Percentiles rank a stretch among this genome's conserved stretches.
These are phyloP conservation scores for Ctenopoma kingsleyae DNA, from an alignment of 2,797 vertebrate species.

Conservation along the genomic window DNA sequence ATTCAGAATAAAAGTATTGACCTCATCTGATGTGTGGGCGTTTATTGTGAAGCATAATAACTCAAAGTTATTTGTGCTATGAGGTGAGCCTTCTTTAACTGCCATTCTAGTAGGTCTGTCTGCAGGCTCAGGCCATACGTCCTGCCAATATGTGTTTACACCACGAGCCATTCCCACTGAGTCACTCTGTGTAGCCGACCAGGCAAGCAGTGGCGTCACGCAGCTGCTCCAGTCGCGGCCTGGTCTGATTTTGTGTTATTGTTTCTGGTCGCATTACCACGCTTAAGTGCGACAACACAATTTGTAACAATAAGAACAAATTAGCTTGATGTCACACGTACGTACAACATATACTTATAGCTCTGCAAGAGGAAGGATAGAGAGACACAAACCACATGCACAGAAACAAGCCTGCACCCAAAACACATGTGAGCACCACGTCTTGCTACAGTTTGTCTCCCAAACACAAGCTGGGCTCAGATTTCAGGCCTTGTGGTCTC, in stretches of 20 bases:
- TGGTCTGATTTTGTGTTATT: conserved; percentile 68
- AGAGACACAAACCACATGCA: conserved; percentile 28
- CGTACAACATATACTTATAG: conserved; percentile 58
- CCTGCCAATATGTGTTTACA: conserved; percentile 68
- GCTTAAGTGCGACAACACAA: conserved; percentile 72
- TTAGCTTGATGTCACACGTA: conserved; percentile 68
- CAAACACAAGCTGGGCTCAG: conserved; percentile 75
- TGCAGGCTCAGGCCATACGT: conserved; percentile 36
- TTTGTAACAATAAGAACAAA: conserved; percentile 78
- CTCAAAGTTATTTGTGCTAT: conserved; percentile 56
- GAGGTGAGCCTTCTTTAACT: conserved; percentile 60
- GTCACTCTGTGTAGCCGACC: conserved; percentile 38
- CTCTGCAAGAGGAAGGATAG: conserved; percentile 18
- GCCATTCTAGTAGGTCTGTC: conserved; percentile 44
- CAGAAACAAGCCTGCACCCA: conserved; percentile 38
- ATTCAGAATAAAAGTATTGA: conserved; percentile 19
- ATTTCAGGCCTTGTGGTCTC: conserved; percentile 83
- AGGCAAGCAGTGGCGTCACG: conserved; percentile 55
- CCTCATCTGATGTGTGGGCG: conserved; percentile 27
- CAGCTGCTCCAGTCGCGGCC: conserved; percentile 45
- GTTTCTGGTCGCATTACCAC: conserved; percentile 74
- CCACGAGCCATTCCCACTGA: conserved; percentile 36
- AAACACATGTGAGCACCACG: conserved; percentile 61
- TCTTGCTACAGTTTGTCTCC: conserved; percentile 70
- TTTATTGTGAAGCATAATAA: conserved; percentile 51